phyloP scores from a whole-genome alignment of 2,888 invertebrate genomes.

The Hipparchia semele region DNA sequence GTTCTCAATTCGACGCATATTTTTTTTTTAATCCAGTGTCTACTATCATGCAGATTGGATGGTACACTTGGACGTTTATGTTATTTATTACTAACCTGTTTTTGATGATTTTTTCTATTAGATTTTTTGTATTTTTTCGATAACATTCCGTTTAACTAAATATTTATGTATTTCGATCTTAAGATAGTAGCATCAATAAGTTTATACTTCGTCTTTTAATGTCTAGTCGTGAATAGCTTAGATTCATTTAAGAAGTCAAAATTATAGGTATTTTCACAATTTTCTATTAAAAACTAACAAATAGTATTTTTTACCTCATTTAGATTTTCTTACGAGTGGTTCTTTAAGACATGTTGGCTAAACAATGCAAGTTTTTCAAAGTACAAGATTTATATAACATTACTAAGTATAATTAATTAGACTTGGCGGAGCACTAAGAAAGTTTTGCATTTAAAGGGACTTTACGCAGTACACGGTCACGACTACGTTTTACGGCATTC shows the following conservation, averaged over 20 bases:
- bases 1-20: neutral
- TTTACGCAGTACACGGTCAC: too few relatives aligned
- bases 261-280: slow-evolving; percentile 17
- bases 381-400: neutral
- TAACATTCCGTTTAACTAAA: slow-evolving; percentile 37
- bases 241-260: slow-evolving; percentile 35
- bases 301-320: slow-evolving; percentile 5
- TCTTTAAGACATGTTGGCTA: slow-evolving; percentile 1
- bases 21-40: neutral
- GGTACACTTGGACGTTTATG: neutral
- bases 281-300: slow-evolving; percentile 2
- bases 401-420: too few relatives aligned
- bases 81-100: neutral
- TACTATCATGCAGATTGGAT: neutral
- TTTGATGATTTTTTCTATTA: slow-evolving; percentile 22
- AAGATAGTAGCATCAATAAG: slow-evolving; percentile 31
- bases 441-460: neutral
- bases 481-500: too few relatives aligned
- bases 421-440: neutral
- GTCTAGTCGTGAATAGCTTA: slow-evolving; percentile 52
- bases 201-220: slow-evolving; percentile 46
- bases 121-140: slow-evolving; percentile 15
- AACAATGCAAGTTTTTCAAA: slow-evolving; percentile 14
- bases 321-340: slow-evolving; percentile 14
- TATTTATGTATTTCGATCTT: slow-evolving; percentile 25